Conservation (phyloP, 2,888 invertebrate genomes). For the Orthonevra nobilis region DNA sequence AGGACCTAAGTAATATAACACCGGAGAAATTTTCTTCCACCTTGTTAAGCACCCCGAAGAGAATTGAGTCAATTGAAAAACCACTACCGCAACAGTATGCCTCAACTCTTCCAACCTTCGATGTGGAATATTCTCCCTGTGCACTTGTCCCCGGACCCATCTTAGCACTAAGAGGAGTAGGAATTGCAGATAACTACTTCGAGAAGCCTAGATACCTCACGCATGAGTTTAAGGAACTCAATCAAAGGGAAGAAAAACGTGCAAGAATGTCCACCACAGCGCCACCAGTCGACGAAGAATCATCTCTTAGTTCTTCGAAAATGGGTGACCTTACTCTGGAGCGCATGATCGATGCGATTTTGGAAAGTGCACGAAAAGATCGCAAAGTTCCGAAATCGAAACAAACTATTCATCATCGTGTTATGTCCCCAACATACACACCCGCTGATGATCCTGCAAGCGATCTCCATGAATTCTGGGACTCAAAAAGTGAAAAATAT, state of each 20-base stretch:
- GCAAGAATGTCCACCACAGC: constrained; percentile 31
- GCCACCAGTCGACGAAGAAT: constrained; percentile 52
- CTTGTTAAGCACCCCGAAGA: constrained; percentile 49
- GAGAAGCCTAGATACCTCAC: constrained; percentile 79
- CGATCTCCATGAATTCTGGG: constrained; percentile 79
- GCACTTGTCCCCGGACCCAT: constrained; percentile 76
- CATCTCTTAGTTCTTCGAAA: constrained; percentile 76
- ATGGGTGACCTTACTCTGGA: constrained; percentile 79
- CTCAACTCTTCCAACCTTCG: constrained; percentile 77
- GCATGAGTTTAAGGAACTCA: constrained; percentile 56
- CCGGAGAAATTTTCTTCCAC: constrained; percentile 65
- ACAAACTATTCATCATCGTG: constrained; percentile 43
- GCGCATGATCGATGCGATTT: constrained; percentile 80
- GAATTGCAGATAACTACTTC: constrained; percentile 79
- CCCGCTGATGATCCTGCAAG: constrained; percentile 80
- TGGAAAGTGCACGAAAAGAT: constrained; percentile 79
- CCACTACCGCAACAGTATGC: constrained; percentile 71
- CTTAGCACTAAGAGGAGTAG: constrained; percentile 78
- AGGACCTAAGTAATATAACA: constrained; percentile 76
- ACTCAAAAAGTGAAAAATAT: constrained; percentile 71
- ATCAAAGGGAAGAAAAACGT: constrained; percentile 38
- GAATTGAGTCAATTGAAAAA: constrained; percentile 51
- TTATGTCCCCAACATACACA: constrained; percentile 77
- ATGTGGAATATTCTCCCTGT: constrained; percentile 79
- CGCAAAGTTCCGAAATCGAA: constrained; percentile 72